Evolutionary conservation across 2,888 invertebrate species (phyloP), one percentile per base, ranked within the genome.

Genomic region (Drosophila prolongata): DNA sequence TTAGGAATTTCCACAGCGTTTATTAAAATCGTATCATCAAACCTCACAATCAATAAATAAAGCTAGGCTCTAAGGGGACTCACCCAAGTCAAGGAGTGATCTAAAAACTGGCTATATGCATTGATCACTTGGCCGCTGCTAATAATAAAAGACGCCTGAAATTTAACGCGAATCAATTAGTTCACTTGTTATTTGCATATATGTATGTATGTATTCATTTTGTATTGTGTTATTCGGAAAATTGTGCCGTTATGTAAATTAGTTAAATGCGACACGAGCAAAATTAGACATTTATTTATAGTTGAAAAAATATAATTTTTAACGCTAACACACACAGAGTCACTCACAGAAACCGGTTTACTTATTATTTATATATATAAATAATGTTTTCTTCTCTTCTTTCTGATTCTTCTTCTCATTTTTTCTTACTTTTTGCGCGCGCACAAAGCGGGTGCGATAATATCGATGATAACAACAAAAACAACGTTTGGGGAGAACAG

Each of bases 291-390:
- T 58, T 59, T 66, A 70, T 70, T 80, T 78, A 76, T 76, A 59
- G 72, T 58, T 72, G 78, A 62, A 76, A 54, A 67, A 59, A 54
- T 61, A 68, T 44, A 43, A 34, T 55, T 65, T 49, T 49, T 49
- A 66, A 19, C 34, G 14, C 47, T 47, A 55, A 70, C 59, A 74
- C 52, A 57, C 34, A 58, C 57, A 60, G 42, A 61, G 42, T 66
- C 56, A 47, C 47, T 54, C 40, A 52, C 53, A 65, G 44, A 69
- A 89, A 87, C 85, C 76, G 89, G 87, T 86, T 89, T 66, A 42
- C 40, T 49, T 61, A 49, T 57, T 70, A 72, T 73, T 65, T 78
- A 40, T 72, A 46, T 56, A 73, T 68, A 70, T 60, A 65, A 74
- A 77, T 66, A 65, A 64, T 69, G 67, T 75, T 69, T 59, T 55